Base-by-base conservation (phyloP, 2,113 vertebrate genomes). In the Phrynosoma platyrhinos region DNA sequence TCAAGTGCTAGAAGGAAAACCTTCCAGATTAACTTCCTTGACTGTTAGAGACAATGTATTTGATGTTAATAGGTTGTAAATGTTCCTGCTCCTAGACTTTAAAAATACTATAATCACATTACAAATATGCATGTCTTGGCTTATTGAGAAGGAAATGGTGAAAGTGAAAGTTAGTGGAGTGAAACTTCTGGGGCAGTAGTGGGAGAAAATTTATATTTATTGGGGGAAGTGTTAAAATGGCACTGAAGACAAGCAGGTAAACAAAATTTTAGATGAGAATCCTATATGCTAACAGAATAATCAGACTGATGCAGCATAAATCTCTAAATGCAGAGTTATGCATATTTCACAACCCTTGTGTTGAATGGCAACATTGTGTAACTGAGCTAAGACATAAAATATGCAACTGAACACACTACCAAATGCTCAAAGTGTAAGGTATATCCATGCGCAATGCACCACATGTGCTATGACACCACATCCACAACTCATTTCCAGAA, bases 91-190 rank as follows among this genome's bases (percentile, higher is more conserved):
- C 42, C 23, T 55, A 20, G 42, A 9, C 32, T 78, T 77, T 55
- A 32, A 27, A 68, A 68, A 25, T 25, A 68, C 23, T n/a, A 64
- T 14, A 69, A 79, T 55, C 58, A 69, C 52, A 58, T 84, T 81
- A 53, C 25, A 18, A 32, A 32, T 52, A 21, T 36, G n/a, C 42
- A 74, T 36, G 20, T 36, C 69, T 75, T 76, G 78, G 69, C 79
- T 89, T 78, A 82, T 40, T 53, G 69, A 68, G 78, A 53, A 85
- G n/a, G 71, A 69, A 85, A 76, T 27, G n/a, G 21, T 30, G 55
- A 20, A 27, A 68, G 6, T 36, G 82, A 36, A 78, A 84, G 30
- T 36, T 74, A 4, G 40, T 64, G 14, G 68, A 25, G 69, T 6
- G 20, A 9, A 62, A 42, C 68, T 62, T 32, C 68, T 42, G 52